A percentile compares a stretch with the other conserved stretches of the same genome.
phyloP scores from a whole-genome alignment of 2,888 invertebrate species.

The Erebia aethiops region DNA sequence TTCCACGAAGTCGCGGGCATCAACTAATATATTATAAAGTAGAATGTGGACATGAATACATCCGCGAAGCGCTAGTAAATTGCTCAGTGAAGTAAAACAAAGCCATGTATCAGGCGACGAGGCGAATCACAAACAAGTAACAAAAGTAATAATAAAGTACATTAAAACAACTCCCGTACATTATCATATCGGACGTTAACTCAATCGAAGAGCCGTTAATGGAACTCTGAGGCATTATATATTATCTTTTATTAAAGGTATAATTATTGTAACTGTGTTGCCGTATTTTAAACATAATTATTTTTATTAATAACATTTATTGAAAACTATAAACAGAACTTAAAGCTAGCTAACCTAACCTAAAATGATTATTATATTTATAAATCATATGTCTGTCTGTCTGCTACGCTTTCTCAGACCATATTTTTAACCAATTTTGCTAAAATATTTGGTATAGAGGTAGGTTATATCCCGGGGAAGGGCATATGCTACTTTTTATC shows the following conservation, averaged over 20 bases:
- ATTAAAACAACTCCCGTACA: constrained; percentile 41
- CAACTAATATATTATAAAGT: no score
- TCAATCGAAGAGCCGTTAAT: constrained; percentile 38
- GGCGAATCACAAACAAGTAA: constrained; percentile 32
- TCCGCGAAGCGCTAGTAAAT: neutral
- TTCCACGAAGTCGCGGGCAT: no score
- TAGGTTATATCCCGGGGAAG: no score
- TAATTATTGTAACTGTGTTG: constrained; percentile 4
- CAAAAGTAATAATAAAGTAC: constrained; percentile 42
- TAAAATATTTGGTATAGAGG: no score
- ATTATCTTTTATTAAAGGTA: constrained; percentile 28
- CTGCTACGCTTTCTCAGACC: no score
- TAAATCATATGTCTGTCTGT: no score
- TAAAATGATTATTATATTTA: no score
- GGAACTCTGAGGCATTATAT: constrained; percentile 30
- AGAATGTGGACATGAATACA: neutral
- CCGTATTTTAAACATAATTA: constrained; percentile 3
- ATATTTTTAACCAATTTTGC: no score
- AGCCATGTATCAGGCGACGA: constrained; percentile 31
- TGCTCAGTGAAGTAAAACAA: constrained; percentile 23
- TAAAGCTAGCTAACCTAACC: no score
- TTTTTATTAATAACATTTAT: no score
- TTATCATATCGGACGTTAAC: constrained; percentile 41
- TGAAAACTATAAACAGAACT: no score
- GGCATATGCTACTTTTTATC: no score